These are phyloP conservation scores for Neotoma lepida DNA, from an alignment of 2,113 vertebrate genomes.

Conservation along the genomic window DNA sequence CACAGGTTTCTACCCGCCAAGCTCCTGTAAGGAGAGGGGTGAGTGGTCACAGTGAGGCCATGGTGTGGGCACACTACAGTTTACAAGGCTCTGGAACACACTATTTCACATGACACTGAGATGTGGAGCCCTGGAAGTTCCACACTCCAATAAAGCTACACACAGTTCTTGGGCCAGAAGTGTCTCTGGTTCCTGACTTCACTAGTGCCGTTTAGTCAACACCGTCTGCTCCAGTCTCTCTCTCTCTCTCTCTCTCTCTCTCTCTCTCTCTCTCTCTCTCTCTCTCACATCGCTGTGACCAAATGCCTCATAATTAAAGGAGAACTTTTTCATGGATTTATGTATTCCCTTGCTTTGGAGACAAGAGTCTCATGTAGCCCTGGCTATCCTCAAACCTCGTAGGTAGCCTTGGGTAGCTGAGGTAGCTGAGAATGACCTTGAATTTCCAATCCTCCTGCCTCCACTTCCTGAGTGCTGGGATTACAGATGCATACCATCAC, in stretches of 20 bases:
- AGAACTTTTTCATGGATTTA: neutral
- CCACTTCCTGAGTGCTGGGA: neutral
- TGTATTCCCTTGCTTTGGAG: neutral
- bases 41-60: neutral
- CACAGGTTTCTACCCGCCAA: neutral
- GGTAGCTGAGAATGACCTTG: neutral
- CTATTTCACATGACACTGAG: fast-evolving
- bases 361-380: neutral
- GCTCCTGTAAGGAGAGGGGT: neutral
- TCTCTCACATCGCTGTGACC: neutral
- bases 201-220: neutral
- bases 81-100: no score
- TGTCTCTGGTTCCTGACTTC: neutral
- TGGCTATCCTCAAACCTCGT: neutral
- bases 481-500: neutral
- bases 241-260: no score
- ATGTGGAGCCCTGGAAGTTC: neutral
- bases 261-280: no score
- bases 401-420: no score
- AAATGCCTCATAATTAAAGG: no score
- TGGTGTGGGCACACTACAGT: fast-evolving
- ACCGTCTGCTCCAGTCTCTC: neutral
- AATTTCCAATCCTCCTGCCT: neutral
- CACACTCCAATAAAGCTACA: neutral
- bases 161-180: neutral